These are phyloP conservation scores for Saimiri boliviensis DNA, from an alignment of 2,113 vertebrate species.

Conservation along the genomic window DNA sequence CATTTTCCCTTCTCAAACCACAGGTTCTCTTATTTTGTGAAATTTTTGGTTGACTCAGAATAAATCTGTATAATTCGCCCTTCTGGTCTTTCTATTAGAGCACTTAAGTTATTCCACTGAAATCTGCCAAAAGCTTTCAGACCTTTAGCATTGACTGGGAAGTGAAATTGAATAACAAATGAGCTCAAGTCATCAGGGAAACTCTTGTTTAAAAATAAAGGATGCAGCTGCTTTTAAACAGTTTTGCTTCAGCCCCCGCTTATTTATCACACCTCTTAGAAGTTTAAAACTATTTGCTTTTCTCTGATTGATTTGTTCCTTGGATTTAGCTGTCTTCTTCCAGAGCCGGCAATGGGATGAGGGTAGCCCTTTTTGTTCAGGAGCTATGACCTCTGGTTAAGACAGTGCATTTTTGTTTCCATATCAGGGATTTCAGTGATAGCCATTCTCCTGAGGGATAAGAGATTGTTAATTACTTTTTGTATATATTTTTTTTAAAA, in stretches of 20 bases:
- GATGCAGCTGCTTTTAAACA: conserved; percentile 56
- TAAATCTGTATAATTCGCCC: conserved; percentile 74
- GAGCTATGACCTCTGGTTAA: background rate
- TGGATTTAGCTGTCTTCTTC: background rate
- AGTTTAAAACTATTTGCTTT: conserved; percentile 57
- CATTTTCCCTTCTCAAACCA: conserved; percentile 55
- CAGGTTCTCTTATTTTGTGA: conserved; percentile 62
- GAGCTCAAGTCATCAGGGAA: conserved; percentile 61
- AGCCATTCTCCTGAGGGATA: background rate
- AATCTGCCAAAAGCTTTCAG: conserved; percentile 77
- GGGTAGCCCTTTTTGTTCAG: background rate
- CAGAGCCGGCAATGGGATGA: accelerated
- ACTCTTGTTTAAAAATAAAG: conserved; percentile 57
- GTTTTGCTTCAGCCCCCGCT: conserved; percentile 33
- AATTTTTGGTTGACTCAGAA: conserved; percentile 70
- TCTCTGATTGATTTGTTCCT: conserved; percentile 22
- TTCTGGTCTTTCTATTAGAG: conserved; percentile 80
- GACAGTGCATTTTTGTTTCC: background rate
- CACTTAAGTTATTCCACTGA: conserved; percentile 72
- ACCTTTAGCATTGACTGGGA: conserved; percentile 69
- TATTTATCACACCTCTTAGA: conserved; percentile 62
- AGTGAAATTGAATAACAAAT: conserved; percentile 75
- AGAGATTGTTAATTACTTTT: conserved; percentile 23
- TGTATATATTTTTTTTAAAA: background rate
- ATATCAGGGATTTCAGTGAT: background rate